Evolutionary conservation across 2,797 vertebrate genomes (phyloP).

Genomic region (Galagoides demidoff): DNA sequence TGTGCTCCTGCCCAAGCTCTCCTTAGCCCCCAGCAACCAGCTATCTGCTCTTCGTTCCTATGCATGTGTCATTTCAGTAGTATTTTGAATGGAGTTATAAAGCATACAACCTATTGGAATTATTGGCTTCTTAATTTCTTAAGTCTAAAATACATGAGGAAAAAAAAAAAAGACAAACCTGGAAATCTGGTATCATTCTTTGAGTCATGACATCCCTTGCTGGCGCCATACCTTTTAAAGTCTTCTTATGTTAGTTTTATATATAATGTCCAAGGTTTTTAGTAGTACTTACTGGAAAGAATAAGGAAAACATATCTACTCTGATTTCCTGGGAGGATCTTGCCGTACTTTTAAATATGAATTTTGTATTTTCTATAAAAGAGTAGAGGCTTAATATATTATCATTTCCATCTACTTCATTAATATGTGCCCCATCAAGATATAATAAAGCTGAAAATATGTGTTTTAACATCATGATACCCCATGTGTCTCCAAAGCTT

Average conservation of each 20-base stretch:
- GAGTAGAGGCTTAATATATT: neutral
- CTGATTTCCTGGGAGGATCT: neutral
- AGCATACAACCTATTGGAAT: neutral
- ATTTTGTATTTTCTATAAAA: conserved; percentile 16
- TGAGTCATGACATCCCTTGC: neutral
- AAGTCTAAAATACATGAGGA: neutral
- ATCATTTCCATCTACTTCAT: conserved; percentile 7
- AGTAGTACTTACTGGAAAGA: neutral
- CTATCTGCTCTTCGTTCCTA: neutral
- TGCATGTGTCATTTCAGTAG: neutral
- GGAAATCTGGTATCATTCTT: neutral
- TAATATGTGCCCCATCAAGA: neutral
- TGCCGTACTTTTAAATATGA: neutral
- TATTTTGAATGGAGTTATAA: neutral
- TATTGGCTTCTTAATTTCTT: neutral
- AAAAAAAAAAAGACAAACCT: neutral
- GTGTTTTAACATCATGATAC: neutral
- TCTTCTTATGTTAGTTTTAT: neutral
- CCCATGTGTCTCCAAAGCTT: neutral
- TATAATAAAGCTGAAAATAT: neutral
- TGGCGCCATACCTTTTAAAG: neutral
- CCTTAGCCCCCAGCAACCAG: neutral
- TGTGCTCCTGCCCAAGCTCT: rapidly evolving
- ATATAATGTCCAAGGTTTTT: neutral
- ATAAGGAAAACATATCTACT: neutral